A percentile compares a stretch with the other conserved stretches of the same genome.
phyloP scores from a whole-genome alignment of 2,113 vertebrate genomes.

The Ginglymostoma cirratum region DNA sequence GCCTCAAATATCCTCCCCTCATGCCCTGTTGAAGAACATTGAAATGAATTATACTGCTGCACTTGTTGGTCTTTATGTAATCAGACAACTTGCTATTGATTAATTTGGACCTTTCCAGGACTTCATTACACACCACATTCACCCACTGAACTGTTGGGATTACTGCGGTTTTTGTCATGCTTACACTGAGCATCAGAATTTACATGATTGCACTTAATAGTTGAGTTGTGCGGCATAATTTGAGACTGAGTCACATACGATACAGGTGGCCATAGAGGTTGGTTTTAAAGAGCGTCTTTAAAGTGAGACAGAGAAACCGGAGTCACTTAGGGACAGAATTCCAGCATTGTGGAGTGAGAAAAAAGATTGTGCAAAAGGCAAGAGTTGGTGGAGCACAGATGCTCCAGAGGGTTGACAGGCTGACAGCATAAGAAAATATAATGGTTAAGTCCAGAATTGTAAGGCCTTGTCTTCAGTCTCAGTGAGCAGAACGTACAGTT shows the following conservation, averaged over 20 bases:
- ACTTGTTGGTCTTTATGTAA: neutral
- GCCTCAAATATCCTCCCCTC: neutral
- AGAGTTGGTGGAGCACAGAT: neutral
- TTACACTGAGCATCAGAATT: too few species aligned
- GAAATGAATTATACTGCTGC: neutral
- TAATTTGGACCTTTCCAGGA: neutral
- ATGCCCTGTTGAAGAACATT: neutral
- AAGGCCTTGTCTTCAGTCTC: neutral
- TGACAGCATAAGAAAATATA: neutral
- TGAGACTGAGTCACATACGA: too few species aligned
- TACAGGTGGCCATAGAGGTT: neutral
- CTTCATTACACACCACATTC: neutral
- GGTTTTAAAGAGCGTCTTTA: neutral
- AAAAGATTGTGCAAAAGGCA: neutral
- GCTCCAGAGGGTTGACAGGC: neutral
- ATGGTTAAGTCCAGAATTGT: neutral
- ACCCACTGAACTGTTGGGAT: neutral
- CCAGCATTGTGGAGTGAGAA: neutral
- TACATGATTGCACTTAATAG: too few species aligned
- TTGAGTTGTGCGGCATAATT: too few species aligned
- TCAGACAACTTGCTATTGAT: neutral
- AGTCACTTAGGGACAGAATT: neutral
- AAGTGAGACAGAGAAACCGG: neutral
- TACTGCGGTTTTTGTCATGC: neutral
- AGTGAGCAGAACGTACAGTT: neutral